Evolutionary conservation across 2,113 vertebrate genomes (phyloP), one percentile per base, ranked within the genome.

Genomic region (Scomber japonicus): DNA sequence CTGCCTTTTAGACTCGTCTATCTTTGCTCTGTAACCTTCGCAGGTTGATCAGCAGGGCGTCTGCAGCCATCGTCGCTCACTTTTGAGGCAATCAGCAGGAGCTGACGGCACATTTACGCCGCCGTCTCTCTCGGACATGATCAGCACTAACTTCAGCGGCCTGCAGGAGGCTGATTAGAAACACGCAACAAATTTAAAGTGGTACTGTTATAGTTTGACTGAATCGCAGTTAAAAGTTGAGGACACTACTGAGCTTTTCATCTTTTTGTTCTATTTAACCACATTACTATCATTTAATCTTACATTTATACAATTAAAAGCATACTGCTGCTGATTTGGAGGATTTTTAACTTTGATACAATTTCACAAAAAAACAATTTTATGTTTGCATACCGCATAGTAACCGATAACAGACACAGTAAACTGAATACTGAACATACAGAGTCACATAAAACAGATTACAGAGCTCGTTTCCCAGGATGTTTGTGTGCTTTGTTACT

Each of bases 1-100:
- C 12, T 16, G n/a, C 17, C n/a, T 21, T 21, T 21, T 59, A 31
- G 14, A 8, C 16, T 45, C 12, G 0, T 12, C 24, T 27, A 27
- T 27, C 12, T 27, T 21, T 57, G 56, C 31, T 55, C 46, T 8
- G 15, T 53, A 35, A 46, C 51, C 19, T 45, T 46, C 51, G 31
- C 78, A 60, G 35, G 27, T 63, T 64, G 12, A 69, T 44, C n/a
- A 8, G 5, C 7, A 7, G 11, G 45, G 7, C 11, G 19, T 31
- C 11, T 67, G 30, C 14, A 31, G 45, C 2, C 44, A 48, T 67
- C 12, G 11, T 11, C 0, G 5, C 40, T 15, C 3, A 4, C 51
- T 76, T 66, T 17, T 53, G 24, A 82, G 49, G 27, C 19, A 75
- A 74, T 79, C 40, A 55, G 57, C 70, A 44, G 59, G 74, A 13